A percentile compares a stretch with the other conserved stretches of the same genome.
phyloP scores from a whole-genome alignment of 2,888 invertebrate species.

The Slavum lentiscoides region DNA sequence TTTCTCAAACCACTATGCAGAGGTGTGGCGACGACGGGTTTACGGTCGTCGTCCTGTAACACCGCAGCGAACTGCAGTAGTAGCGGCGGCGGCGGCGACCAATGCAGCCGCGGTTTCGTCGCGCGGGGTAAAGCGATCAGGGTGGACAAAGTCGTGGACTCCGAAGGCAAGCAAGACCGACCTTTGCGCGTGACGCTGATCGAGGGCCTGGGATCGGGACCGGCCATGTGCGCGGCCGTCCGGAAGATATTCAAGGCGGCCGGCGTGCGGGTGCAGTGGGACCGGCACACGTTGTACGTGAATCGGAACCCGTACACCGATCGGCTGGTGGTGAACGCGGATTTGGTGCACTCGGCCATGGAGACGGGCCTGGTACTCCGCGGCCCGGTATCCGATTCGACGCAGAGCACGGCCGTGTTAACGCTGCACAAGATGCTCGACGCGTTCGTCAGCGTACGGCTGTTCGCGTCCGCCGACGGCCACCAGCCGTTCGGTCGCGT shows the following conservation, averaged over 20 bases:
- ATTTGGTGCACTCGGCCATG: not conserved
- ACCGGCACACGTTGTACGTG: slow-evolving; percentile 4
- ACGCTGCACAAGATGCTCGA: not conserved
- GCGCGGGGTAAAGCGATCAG: not conserved
- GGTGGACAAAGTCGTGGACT: not conserved
- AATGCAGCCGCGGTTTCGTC: too few relatives aligned
- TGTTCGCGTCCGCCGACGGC: not conserved
- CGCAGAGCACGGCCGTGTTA: not conserved
- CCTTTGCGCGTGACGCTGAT: slow-evolving; percentile 1
- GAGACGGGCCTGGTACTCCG: slow-evolving; percentile 4
- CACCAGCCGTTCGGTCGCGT: slow-evolving; percentile 16
- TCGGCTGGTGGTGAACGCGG: not conserved
- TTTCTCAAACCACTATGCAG: too few relatives aligned
- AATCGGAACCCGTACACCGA: not conserved
- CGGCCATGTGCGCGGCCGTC: slow-evolving; percentile 2
- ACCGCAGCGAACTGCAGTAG: too few relatives aligned
- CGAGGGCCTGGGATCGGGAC: slow-evolving; percentile 6
- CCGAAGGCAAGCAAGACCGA: not conserved
- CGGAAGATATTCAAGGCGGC: slow-evolving; percentile 13
- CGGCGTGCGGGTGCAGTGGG: slow-evolving; percentile 3
- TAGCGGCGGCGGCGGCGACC: too few relatives aligned
- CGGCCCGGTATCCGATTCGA: not conserved
- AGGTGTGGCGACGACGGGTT: too few relatives aligned
- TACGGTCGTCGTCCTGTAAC: too few relatives aligned
- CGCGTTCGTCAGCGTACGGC: not conserved